Evolutionary conservation across 2,797 vertebrate species (phyloP).

Genomic region (Ciconia nigra): DNA sequence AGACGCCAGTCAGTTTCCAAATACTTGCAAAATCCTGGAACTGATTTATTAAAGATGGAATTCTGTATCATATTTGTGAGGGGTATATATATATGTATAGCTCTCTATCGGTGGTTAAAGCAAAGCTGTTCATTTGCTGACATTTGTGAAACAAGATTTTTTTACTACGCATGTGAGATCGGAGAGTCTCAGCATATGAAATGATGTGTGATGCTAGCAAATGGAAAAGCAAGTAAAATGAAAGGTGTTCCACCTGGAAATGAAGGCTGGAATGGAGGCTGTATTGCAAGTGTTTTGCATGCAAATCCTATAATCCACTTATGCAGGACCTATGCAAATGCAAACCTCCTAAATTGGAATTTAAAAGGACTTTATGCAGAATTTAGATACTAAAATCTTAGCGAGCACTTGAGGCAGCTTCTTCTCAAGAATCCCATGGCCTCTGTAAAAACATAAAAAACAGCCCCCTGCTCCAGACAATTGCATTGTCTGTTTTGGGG

Average conservation of each 20-base stretch:
- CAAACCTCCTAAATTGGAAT: background rate
- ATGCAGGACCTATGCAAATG: background rate
- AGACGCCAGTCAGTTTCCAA: background rate
- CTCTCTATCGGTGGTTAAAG: background rate
- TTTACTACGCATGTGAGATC: background rate
- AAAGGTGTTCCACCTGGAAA: background rate
- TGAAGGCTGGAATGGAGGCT: background rate
- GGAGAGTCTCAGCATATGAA: background rate
- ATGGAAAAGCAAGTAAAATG: background rate
- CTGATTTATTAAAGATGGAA: background rate
- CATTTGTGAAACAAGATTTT: background rate
- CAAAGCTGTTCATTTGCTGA: background rate
- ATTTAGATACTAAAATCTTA: background rate
- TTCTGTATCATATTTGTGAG: background rate
- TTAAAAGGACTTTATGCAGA: background rate
- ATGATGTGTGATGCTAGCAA: background rate
- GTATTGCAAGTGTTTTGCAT: background rate
- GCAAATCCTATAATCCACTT: background rate
- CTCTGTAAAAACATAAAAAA: background rate
- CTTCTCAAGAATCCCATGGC: background rate
- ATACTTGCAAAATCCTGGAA: background rate
- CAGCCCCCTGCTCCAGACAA: accelerated
- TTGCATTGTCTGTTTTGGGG: background rate
- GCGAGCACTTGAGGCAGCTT: background rate
- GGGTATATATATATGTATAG: background rate